Evolutionary conservation across 2,113 vertebrate genomes (phyloP).

Genomic region (Vulpes lagopus): DNA sequence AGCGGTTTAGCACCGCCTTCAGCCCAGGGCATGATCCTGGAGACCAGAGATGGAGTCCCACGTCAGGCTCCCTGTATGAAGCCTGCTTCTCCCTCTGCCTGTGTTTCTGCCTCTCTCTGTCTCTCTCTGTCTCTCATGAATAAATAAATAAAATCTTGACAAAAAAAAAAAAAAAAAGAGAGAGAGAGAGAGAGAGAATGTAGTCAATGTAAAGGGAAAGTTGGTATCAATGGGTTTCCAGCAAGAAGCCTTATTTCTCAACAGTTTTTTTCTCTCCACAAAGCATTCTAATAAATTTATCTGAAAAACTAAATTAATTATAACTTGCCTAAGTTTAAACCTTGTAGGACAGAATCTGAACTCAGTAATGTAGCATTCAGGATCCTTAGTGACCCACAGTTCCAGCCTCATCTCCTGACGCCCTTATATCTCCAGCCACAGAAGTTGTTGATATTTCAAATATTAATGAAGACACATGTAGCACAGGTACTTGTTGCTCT

Average conservation of each 20-base stretch:
- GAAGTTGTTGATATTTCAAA: not conserved
- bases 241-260: constrained; percentile 24
- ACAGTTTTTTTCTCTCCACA: not conserved
- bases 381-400: not conserved
- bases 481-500: not conserved
- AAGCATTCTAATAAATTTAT: not conserved
- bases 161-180: too few relatives aligned
- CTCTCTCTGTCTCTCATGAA: too few relatives aligned
- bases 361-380: not conserved
- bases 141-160: too few relatives aligned
- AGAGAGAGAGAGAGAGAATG: not conserved
- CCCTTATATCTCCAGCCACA: not conserved
- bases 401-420: not conserved
- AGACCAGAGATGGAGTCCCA: too few relatives aligned
- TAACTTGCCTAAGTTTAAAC: not conserved
- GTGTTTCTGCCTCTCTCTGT: too few relatives aligned
- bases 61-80: too few relatives aligned
- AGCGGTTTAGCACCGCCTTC: too few relatives aligned
- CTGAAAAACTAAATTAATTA: not conserved
- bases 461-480: not conserved
- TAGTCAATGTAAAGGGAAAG: not conserved
- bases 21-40: too few relatives aligned
- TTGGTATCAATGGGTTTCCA: not conserved
- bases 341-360: not conserved
- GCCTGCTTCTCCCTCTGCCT: too few relatives aligned